A percentile compares a stretch with the other conserved stretches of the same genome.
Evolutionary conservation across 2,797 vertebrate species (phyloP).

Genomic region (Ataeniobius toweri): DNA sequence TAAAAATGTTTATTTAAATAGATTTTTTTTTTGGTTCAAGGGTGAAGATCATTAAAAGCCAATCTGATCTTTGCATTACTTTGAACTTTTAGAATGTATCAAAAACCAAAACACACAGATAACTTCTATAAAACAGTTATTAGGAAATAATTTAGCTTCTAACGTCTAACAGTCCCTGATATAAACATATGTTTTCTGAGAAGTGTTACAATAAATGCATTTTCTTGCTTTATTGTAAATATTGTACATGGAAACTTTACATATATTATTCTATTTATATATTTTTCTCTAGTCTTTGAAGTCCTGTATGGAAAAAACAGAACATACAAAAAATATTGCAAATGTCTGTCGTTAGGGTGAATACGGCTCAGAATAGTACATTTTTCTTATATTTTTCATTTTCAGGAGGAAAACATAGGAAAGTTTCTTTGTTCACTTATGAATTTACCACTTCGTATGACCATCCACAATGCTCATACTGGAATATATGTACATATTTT

Average conservation of each 20-base stretch:
- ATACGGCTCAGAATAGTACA: background rate
- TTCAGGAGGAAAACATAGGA: background rate
- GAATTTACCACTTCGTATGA: background rate
- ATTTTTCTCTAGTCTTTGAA: conserved; percentile 51
- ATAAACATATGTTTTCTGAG: conserved; percentile 28
- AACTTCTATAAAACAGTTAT: conserved; percentile 11
- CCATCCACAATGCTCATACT: background rate
- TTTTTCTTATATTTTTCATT: background rate
- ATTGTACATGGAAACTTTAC: conserved; percentile 69
- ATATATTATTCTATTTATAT: conserved; percentile 45
- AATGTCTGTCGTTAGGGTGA: background rate
- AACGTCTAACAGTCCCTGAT: background rate
- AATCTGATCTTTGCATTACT: conserved; percentile 16
- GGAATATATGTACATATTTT: background rate
- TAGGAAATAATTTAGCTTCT: conserved; percentile 4
- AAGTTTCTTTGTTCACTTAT: background rate
- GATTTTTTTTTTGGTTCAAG: background rate
- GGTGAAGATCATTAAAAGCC: conserved; percentile 20
- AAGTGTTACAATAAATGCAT: conserved; percentile 56
- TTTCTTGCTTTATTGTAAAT: conserved; percentile 66
- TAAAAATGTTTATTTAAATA: conserved; percentile 15
- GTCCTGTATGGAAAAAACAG: conserved; percentile 17
- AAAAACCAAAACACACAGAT: background rate
- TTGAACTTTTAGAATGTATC: conserved; percentile 3
- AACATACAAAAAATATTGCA: background rate